phyloP scores from a whole-genome alignment of 2,888 invertebrate genomes.

The Netelia melanura region DNA sequence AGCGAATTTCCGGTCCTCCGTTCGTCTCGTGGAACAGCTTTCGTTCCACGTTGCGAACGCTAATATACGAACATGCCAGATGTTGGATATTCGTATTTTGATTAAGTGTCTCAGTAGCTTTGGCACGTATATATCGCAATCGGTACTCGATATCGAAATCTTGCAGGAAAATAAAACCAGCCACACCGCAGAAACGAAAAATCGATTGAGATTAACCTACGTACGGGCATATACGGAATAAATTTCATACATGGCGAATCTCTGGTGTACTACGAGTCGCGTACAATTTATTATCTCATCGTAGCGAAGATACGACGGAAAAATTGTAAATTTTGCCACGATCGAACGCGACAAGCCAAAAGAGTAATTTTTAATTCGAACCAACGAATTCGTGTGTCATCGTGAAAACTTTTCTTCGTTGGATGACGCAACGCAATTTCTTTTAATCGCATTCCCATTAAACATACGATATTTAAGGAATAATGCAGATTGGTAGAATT shows the following conservation, averaged over 20 bases:
- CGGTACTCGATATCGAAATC: conserved; percentile 25
- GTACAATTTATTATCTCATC: conserved; percentile 43
- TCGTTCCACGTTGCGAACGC: conserved; percentile 1
- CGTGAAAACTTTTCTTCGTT: not conserved
- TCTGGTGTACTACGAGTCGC: not conserved
- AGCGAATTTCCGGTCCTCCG: not conserved
- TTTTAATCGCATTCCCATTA: no score
- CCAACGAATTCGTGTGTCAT: not conserved
- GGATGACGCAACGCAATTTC: not conserved
- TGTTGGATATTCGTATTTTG: conserved; percentile 46
- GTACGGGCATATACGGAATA: not conserved
- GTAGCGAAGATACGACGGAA: not conserved
- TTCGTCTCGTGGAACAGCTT: not conserved
- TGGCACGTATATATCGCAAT: conserved; percentile 25
- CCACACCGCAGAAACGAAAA: conserved; percentile 20
- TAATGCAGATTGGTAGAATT: not conserved
- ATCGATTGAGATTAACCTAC: conserved; percentile 9
- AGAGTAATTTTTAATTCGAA: not conserved
- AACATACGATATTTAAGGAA: no score
- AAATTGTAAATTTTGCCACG: conserved; percentile 28
- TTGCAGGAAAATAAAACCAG: not conserved
- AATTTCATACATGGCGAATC: not conserved
- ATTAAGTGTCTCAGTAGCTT: conserved; percentile 32
- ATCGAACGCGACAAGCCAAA: not conserved
- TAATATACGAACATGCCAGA: conserved; percentile 10